These are phyloP conservation scores for Chloromyia formosa DNA, from an alignment of 2,888 invertebrate genomes.

Conservation along the genomic window DNA sequence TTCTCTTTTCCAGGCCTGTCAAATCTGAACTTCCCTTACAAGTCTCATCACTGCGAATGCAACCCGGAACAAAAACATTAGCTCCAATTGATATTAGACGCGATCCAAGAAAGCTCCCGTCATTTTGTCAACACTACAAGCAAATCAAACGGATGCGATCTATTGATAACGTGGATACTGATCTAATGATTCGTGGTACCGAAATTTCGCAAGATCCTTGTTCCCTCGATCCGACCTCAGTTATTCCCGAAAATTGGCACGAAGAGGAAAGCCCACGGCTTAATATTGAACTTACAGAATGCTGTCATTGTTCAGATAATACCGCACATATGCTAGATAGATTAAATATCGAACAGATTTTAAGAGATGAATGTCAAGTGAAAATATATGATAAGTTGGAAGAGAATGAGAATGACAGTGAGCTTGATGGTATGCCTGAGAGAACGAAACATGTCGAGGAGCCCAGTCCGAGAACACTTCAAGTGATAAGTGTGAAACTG, in stretches of 20 bases:
- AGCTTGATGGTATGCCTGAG: too few relatives aligned
- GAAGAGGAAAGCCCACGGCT: constrained; percentile 18
- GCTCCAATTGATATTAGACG: constrained; percentile 45
- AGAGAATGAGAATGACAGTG: background rate
- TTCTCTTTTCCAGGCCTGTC: constrained; percentile 27
- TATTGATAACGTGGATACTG: constrained; percentile 1
- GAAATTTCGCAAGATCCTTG: constrained; percentile 32
- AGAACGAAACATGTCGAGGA: background rate
- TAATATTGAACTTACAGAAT: constrained; percentile 48
- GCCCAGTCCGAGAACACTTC: constrained; percentile 46
- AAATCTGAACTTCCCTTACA: constrained; percentile 44
- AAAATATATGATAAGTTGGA: background rate
- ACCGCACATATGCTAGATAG: constrained; percentile 13
- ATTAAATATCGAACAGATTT: constrained; percentile 29
- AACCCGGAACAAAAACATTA: constrained; percentile 47
- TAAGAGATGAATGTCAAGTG: constrained; percentile 36
- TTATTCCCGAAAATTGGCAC: background rate
- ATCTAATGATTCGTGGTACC: constrained; percentile 45
- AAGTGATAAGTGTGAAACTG: constrained; percentile 47
- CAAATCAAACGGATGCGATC: constrained; percentile 31
- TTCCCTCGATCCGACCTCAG: background rate
- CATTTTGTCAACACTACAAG: constrained; percentile 48
- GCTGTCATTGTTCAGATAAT: constrained; percentile 48
- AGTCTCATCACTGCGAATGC: constrained; percentile 46
- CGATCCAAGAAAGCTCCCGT: constrained; percentile 47